phyloP scores from a whole-genome alignment of 2,797 vertebrate species.

The Pseudotriccus pelzelni region DNA sequence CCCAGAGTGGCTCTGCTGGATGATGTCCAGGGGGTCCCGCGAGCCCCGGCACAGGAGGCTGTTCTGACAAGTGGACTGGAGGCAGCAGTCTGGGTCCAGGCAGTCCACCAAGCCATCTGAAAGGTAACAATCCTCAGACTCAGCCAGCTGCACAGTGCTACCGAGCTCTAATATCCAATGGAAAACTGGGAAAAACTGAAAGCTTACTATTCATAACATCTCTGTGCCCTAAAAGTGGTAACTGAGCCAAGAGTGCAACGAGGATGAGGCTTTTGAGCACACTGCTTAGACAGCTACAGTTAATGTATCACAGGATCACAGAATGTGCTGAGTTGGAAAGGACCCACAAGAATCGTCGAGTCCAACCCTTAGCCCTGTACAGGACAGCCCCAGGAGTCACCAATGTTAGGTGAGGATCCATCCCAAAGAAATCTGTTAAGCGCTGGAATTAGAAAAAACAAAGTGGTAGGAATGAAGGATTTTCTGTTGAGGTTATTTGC shows the following conservation, averaged over 20 bases:
- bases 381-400: neutral
- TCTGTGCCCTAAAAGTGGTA: neutral
- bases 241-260: rapidly evolving
- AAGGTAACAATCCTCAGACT: constrained; percentile 26
- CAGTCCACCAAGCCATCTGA: constrained; percentile 97
- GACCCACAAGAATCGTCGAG: neutral
- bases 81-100: constrained; percentile 98
- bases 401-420: neutral
- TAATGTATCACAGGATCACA: neutral
- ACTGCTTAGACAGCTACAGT: neutral
- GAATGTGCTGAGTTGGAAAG: neutral
- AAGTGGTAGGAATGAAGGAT: neutral
- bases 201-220: neutral
- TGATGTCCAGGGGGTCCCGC: constrained; percentile 92
- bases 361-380: neutral
- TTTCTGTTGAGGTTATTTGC: neutral
- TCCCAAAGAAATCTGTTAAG: neutral
- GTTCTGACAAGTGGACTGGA: constrained; percentile 91
- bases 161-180: rapidly evolving
- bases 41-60: constrained; percentile 94
- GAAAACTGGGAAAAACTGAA: neutral
- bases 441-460: neutral
- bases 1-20: constrained; percentile 87
- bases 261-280: neutral
- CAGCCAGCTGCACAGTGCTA: neutral